A percentile compares a stretch with the other conserved stretches of the same genome.
Conservation (phyloP, 2,797 vertebrate genomes). For the Danio albolineatus region DNA sequence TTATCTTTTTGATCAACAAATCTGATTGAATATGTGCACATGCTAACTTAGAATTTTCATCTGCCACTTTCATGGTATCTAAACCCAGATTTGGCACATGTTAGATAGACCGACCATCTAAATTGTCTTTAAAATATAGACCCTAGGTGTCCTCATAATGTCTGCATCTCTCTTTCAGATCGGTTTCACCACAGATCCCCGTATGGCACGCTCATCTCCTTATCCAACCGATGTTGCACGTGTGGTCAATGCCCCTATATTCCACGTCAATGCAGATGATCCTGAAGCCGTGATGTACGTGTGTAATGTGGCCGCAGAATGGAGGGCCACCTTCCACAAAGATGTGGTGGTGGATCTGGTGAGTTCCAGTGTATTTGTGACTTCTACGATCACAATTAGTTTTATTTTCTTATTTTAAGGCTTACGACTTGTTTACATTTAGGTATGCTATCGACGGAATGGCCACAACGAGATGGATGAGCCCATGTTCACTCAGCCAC, state of each 20-base stretch:
- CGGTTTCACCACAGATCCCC: slow-evolving; percentile 89
- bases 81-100: no score
- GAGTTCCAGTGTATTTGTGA: slow-evolving; percentile 12
- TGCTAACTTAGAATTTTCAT: no score
- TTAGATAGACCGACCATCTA: no score
- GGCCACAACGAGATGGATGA: slow-evolving; percentile 93
- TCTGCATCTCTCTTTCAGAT: slow-evolving; percentile 73
- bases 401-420: not conserved
- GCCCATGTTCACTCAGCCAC: slow-evolving; percentile 90
- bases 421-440: not conserved
- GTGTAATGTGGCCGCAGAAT: slow-evolving; percentile 89
- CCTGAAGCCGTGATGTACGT: slow-evolving; percentile 89
- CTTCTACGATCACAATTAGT: not conserved
- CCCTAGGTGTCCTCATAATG: slow-evolving; percentile 1
- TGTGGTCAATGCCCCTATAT: slow-evolving; percentile 89
- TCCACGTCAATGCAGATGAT: slow-evolving; percentile 89
- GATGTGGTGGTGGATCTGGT: slow-evolving; percentile 94
- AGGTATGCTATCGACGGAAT: slow-evolving; percentile 88
- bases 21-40: no score
- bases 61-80: no score
- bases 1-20: no score
- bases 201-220: slow-evolving; percentile 88
- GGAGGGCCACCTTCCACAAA: slow-evolving; percentile 90
- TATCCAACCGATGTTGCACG: slow-evolving; percentile 88
- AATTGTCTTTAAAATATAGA: no score